Percentiles rank a stretch among this genome's conserved stretches.
phyloP scores from a whole-genome alignment of 2,888 invertebrate genomes.

The Coenonympha glycerion region DNA sequence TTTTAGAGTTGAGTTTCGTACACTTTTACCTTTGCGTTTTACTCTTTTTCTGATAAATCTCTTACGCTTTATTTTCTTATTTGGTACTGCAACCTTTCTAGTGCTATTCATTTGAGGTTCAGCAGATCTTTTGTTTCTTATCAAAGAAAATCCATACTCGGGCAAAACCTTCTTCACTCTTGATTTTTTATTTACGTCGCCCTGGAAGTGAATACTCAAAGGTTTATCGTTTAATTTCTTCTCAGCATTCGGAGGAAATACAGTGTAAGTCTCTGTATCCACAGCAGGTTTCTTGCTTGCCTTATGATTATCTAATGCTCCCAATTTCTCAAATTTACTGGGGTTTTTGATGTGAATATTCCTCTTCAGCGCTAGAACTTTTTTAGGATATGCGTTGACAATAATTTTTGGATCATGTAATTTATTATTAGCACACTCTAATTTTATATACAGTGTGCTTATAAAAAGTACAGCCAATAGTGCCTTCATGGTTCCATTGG shows the following conservation, averaged over 20 bases:
- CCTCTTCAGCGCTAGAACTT: slow-evolving; percentile 33
- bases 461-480: slow-evolving; percentile 18
- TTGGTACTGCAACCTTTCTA: background rate
- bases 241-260: slow-evolving; percentile 35
- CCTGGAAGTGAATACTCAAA: slow-evolving; percentile 44
- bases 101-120: background rate
- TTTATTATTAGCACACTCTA: slow-evolving; percentile 22
- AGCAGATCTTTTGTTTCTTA: slow-evolving; percentile 24
- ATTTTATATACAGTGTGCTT: slow-evolving; percentile 16
- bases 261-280: slow-evolving; percentile 38
- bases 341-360: slow-evolving; percentile 40
- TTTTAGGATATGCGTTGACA: slow-evolving; percentile 36
- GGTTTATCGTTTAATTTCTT: slow-evolving; percentile 30
- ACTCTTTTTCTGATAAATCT: background rate
- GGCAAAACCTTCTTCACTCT: slow-evolving; percentile 43
- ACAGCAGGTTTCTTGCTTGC: slow-evolving; percentile 16
- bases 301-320: slow-evolving; percentile 10
- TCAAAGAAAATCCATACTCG: slow-evolving; percentile 13
- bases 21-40: background rate
- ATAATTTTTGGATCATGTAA: slow-evolving; percentile 12
- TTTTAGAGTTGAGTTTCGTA: background rate
- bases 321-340: slow-evolving; percentile 36
- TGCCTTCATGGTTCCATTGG: slow-evolving; percentile 25
- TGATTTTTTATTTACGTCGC: slow-evolving; percentile 34
- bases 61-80: background rate